Evolutionary conservation across 2,888 invertebrate species (phyloP), one percentile per base, ranked within the genome.

Genomic region (Clistopyga incitator): DNA sequence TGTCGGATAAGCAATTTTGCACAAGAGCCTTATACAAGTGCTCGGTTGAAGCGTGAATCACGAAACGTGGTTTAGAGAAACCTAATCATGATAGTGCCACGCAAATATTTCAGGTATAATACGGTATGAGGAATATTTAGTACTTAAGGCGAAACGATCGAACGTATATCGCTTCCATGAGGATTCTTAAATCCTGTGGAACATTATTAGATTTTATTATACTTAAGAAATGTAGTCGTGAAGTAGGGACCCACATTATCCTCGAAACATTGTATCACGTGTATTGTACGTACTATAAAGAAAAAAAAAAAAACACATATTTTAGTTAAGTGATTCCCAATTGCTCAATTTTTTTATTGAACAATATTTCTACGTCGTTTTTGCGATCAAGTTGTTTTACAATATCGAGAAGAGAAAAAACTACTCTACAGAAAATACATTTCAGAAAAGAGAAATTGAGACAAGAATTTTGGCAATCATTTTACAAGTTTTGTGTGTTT

Each of bases 221-320:
- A 72, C 56, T 83, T 82, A 85, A 85, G 52, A 80, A 71, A 68
- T 78, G 83, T 89, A 89, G 84, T 86, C 84, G 83, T 88, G 86
- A 87, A 86, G 72, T 89, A 87, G 87, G 86, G 86, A 86, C 82
- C 80, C 78, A 86, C 86, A 86, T 85, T 81, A 89, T 87, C 85
- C 83, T 87, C 86, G 64, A 81, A 67, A 79, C 59, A 82, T 85
- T 86, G 61, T 85, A 86, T 81, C 82, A 75, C 79, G 78, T 81
- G 75, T 82, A 82, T 85, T 78, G 74, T 86, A 77, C 84, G 76
- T 70, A 82, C 68, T 67, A 70, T 78, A 25, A 47, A 71, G 50
- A 68, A 80, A 52, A 75, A 52, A 65, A 11, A n/a, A 45, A 56
- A 65, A 56, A 82, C 64, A 78, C 71, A 71, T 83, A 84, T 79